These are phyloP conservation scores for Malachius bipustulatus DNA, from an alignment of 2,888 invertebrate genomes.

Conservation along the genomic window DNA sequence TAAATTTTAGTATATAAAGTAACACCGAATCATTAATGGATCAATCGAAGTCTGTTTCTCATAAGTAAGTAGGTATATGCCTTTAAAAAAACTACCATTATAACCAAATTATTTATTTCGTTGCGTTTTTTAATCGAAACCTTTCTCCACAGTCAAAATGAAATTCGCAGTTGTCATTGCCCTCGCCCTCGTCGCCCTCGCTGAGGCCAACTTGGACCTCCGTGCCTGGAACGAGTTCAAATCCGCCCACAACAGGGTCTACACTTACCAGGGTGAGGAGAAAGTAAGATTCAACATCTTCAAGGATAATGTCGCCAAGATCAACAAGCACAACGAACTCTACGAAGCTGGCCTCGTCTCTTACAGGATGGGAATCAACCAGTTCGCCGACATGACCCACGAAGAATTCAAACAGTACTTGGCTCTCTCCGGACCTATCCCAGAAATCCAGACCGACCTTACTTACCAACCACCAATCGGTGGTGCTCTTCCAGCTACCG, in stretches of 20 bases:
- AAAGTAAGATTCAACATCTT: not conserved
- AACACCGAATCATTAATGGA: too few species aligned
- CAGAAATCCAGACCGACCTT: not conserved
- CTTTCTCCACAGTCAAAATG: too few species aligned
- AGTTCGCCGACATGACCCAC: slow-evolving; percentile 7
- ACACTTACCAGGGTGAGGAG: not conserved
- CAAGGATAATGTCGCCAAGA: slow-evolving; percentile 1
- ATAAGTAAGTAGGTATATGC: too few species aligned
- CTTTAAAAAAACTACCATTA: too few species aligned
- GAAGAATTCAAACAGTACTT: slow-evolving; percentile 5
- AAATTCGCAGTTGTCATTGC: not conserved
- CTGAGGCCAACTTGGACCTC: not conserved
- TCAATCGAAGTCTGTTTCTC: too few species aligned
- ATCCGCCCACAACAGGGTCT: slow-evolving; percentile 3
- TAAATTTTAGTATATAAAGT: too few species aligned
- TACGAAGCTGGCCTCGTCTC: slow-evolving; percentile 6
- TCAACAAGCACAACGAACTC: slow-evolving; percentile 6
- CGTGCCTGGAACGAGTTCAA: not conserved
- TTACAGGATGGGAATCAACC: slow-evolving; percentile 8
- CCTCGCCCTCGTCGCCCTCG: not conserved
- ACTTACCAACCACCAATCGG: not conserved
- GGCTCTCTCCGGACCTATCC: not conserved
- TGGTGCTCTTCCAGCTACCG: not conserved
- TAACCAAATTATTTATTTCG: too few species aligned
- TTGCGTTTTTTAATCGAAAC: too few species aligned